Conservation (phyloP, 2,888 invertebrate species). For the Tenodera sinensis region DNA sequence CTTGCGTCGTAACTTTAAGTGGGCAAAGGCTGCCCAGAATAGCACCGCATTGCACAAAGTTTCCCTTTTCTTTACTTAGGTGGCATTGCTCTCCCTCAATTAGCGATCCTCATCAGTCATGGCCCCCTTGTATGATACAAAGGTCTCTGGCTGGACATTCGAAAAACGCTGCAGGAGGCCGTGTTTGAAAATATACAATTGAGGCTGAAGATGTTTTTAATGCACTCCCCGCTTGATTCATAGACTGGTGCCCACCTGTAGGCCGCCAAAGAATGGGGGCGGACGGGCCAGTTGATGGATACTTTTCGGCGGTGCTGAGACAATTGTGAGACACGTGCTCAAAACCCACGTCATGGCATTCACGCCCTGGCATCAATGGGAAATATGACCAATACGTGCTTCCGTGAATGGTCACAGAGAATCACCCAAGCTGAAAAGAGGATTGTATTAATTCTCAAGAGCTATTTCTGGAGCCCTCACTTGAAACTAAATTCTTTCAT, state of each 20-base stretch:
- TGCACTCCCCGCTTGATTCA: not conserved
- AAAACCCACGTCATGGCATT: not conserved
- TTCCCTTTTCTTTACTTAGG: not conserved
- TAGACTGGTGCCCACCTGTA: not conserved
- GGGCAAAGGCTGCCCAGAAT: not conserved
- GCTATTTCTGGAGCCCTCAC: not conserved
- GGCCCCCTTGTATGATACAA: not conserved
- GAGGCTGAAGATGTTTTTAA: not conserved
- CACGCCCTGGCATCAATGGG: not conserved
- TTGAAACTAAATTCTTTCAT: not conserved
- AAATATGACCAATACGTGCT: not conserved
- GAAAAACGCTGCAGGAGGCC: not conserved
- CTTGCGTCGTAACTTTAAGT: too few species aligned
- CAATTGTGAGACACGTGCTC: not conserved
- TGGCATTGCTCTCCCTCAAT: not conserved
- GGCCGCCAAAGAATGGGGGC: not conserved
- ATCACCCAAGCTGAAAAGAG: not conserved
- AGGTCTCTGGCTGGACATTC: not conserved
- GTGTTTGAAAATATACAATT: not conserved
- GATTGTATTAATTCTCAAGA: not conserved
- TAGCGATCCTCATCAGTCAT: constrained; percentile 5
- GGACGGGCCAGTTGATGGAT: not conserved
- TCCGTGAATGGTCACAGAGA: not conserved
- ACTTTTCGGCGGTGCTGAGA: not conserved
- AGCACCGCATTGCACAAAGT: not conserved